Base-by-base conservation (phyloP, 2,888 invertebrate genomes). In the Chalcis sispes region DNA sequence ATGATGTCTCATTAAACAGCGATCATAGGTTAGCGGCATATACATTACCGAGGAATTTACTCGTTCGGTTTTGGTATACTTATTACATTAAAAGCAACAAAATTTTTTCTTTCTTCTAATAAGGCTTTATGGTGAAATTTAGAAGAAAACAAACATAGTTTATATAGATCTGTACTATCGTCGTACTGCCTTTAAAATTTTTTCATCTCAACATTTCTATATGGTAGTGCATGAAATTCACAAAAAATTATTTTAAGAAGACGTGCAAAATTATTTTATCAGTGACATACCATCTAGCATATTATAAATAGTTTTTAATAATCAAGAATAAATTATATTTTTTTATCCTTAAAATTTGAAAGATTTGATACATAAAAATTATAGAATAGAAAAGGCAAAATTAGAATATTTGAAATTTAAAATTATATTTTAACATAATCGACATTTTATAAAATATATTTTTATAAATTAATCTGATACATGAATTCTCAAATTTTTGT, bases 1-100 rank as follows among this genome's bases (percentile, higher is more conserved):
- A 83, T 87, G 85, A 86, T 84, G 85, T 85, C 84, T 84, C 84
- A 79, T 86, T 84, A 85, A 85, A 88, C 88, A 88, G 88, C 88
- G 81, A 85, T 88, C 85, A 88, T 88, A 88, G 88, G 88, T 88
- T 87, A 88, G 88, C 86, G 85, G 81, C 82, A 85, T 81, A 87
- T 82, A 84, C 81, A 85, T 85, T 87, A 85, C 81, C 82, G 82
- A 82, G 84, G 83, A 82, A 56, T 72, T 72, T 23, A 29, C 48
- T 72, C 61, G 32, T 56, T 78, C 75, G 72, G 72, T 78, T 75
- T 61, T 78, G 75, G 77, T 75, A 70, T 72, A 74, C 42, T 61
- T n/a, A 7, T 32, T 72, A 56, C 54, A 58, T 10, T 72, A 48
- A 72, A 18, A 72, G 52, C 61, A 29, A 61, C 65, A 15, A 46